A percentile compares a stretch with the other conserved stretches of the same genome.
Conservation (phyloP, 2,797 vertebrate species). For the Parotocinclus haroldoi region DNA sequence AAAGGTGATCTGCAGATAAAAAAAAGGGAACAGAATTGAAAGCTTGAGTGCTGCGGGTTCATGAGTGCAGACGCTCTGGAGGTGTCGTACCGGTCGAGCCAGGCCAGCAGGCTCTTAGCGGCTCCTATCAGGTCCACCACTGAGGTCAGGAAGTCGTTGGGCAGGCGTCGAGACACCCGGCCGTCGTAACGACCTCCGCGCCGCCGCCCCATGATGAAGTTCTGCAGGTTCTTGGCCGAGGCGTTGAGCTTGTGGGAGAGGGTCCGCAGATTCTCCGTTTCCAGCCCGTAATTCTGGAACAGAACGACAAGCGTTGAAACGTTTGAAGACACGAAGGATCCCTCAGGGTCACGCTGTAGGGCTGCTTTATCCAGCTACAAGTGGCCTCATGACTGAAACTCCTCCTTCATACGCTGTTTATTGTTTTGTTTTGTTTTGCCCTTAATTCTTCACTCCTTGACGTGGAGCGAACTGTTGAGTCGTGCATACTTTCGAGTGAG, state of each 20-base stretch:
- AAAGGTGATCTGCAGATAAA: conserved; percentile 80
- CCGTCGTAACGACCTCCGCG: conserved; percentile 85
- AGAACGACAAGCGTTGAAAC: too few species aligned
- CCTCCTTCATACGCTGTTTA: too few species aligned
- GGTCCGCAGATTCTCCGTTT: conserved; percentile 88
- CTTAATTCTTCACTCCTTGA: too few species aligned
- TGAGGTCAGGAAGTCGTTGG: conserved; percentile 86
- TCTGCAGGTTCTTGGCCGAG: conserved; percentile 90
- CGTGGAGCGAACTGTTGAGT: too few species aligned
- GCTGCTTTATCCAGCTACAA: too few species aligned
- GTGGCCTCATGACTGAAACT: too few species aligned
- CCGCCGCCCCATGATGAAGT: conserved; percentile 87
- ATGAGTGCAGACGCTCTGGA: too few species aligned
- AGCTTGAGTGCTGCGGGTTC: too few species aligned
- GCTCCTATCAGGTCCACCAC: conserved; percentile 88
- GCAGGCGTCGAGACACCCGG: conserved; percentile 80
- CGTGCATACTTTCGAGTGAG: not conserved
- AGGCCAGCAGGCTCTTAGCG: conserved; percentile 86
- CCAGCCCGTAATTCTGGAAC: conserved; percentile 84
- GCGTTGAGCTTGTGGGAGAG: conserved; percentile 88
- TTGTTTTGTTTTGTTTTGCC: too few species aligned
- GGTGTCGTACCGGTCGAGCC: conserved; percentile 84
- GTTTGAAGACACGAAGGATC: too few species aligned
- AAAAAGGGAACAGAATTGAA: not conserved
- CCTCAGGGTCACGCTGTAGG: too few species aligned